Conservation (phyloP, 2,113 vertebrate species). For the Panurus biarmicus region DNA sequence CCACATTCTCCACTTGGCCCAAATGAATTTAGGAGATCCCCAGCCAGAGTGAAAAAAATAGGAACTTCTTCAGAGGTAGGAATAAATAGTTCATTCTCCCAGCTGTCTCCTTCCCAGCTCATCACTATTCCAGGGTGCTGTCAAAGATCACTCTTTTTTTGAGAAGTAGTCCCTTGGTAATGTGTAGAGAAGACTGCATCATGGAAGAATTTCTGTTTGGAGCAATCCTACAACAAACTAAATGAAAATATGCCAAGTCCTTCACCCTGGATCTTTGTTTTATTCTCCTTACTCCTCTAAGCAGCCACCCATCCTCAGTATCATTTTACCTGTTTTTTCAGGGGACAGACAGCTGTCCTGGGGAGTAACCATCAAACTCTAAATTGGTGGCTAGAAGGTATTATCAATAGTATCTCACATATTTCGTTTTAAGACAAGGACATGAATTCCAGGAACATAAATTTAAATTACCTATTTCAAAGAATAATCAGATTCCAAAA, state of each 20-base stretch:
- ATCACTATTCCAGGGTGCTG: neutral
- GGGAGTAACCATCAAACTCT: neutral
- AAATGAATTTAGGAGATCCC: neutral
- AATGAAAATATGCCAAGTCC: neutral
- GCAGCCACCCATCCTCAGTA: neutral
- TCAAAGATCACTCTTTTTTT: neutral
- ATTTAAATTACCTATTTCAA: neutral
- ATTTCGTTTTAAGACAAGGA: neutral
- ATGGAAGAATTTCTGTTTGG: neutral
- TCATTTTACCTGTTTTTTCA: neutral
- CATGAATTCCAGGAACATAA: fast-evolving
- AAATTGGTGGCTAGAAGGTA: neutral
- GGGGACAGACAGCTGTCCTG: neutral
- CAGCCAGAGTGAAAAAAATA: neutral
- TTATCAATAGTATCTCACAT: neutral
- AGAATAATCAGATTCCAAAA: neutral
- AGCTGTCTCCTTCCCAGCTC: neutral
- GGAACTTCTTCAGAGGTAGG: neutral
- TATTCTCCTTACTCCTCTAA: neutral
- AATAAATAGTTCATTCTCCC: neutral
- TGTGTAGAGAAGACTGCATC: neutral
- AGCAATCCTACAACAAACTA: neutral
- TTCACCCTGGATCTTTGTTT: neutral
- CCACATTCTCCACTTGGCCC: neutral
- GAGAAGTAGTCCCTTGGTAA: neutral